Evolutionary conservation across 2,113 vertebrate genomes (phyloP).

Genomic region (Petroica traversi): DNA sequence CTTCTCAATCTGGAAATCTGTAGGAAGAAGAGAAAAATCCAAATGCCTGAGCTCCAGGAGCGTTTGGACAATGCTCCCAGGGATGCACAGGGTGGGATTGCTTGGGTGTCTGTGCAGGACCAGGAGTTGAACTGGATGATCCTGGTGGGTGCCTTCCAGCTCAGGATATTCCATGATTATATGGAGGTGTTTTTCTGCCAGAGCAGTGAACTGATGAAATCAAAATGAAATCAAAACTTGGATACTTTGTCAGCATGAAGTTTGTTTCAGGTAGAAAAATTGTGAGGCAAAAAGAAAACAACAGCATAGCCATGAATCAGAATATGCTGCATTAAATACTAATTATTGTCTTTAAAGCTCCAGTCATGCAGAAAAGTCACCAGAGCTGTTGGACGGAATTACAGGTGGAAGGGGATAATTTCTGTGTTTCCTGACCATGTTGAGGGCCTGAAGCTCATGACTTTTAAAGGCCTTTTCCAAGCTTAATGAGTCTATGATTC

Average conservation of each 20-base stretch:
- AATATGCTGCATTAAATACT: neutral
- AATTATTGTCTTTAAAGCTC: neutral
- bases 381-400: neutral
- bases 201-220: neutral
- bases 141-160: neutral
- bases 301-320: neutral
- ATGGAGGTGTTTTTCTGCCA: neutral
- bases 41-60: neutral
- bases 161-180: neutral
- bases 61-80: accelerated
- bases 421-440: neutral
- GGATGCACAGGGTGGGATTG: neutral
- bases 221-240: neutral
- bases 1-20: neutral
- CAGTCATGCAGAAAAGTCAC: neutral
- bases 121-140: neutral
- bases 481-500: neutral
- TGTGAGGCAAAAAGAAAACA: neutral
- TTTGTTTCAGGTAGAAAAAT: neutral
- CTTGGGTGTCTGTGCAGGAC: neutral
- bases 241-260: neutral
- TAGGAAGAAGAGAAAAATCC: neutral
- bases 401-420: neutral
- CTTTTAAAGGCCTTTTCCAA: neutral
- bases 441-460: neutral